phyloP scores from a whole-genome alignment of 2,888 invertebrate species.

The Oscheius onirici region DNA sequence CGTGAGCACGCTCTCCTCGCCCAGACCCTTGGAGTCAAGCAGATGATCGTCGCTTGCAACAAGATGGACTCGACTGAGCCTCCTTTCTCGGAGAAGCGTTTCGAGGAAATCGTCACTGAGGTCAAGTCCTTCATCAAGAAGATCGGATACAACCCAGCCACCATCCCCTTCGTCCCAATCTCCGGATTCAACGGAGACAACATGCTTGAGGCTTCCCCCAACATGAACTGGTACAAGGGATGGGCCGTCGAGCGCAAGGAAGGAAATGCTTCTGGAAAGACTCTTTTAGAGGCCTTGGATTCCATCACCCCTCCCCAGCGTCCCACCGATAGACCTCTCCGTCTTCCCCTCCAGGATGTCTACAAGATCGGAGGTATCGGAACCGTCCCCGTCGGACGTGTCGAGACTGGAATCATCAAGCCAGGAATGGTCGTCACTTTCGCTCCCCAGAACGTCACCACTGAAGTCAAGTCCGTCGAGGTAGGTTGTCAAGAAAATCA shows the following conservation, averaged over 20 bases:
- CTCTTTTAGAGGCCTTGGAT: conserved; percentile 95
- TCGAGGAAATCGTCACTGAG: conserved; percentile 99
- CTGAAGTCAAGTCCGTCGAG: conserved; percentile 99
- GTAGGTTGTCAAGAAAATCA: too few species aligned
- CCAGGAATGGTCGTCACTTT: conserved; percentile 96
- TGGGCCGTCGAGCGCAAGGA: conserved; percentile 94
- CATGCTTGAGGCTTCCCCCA: conserved; percentile 94
- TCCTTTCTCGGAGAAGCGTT: conserved; percentile 90
- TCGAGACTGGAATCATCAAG: conserved; percentile 95
- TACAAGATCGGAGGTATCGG: conserved; percentile 99
- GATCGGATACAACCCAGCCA: conserved; percentile 94
- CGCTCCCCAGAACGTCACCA: conserved; percentile 93
- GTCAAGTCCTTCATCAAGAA: conserved; percentile 89
- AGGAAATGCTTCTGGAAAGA: conserved; percentile 91
- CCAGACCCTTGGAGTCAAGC: conserved; percentile 97
- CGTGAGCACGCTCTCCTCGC: conserved; percentile 97
- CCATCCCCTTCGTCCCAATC: conserved; percentile 97
- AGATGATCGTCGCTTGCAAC: conserved; percentile 98
- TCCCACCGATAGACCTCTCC: conserved; percentile 95
- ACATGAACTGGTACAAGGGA: conserved; percentile 94
- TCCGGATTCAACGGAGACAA: conserved; percentile 99
- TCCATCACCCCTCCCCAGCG: conserved; percentile 92
- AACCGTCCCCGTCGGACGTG: conserved; percentile 99
- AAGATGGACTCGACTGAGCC: conserved; percentile 99
- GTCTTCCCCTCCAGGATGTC: conserved; percentile 98